Evolutionary conservation across 2,113 vertebrate genomes (phyloP), one percentile per base, ranked within the genome.

Genomic region (Salvator merianae): DNA sequence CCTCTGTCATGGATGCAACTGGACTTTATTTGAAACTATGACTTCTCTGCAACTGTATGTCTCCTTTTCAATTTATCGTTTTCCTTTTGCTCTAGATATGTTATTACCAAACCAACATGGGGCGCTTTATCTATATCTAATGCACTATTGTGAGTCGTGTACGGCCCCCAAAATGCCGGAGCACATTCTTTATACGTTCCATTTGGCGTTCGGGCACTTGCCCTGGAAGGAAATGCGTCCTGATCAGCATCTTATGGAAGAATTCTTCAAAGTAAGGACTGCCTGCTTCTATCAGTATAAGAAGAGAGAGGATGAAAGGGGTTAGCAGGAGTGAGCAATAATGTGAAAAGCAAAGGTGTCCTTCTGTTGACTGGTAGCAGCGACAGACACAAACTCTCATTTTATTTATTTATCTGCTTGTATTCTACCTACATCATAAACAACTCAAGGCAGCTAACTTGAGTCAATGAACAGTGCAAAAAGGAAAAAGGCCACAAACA

Each of bases 201-300:
- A 99, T 86, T 93, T 94, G 2, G 96, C 97, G 32, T 97, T 98
- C 88, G 95, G 43, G 83, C 95, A 87, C 18, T 96, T 99, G 79
- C 97, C 95, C 0, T 99, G 99, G 98, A 97, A 93, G 91, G 97
- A 98, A 79, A 96, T 99, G 91, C 95, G 97, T 88, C 98, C 98
- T 0, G 98, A 99, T 93, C 97, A 96, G 81, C 89, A 94, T 53
- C 97, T 99, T 40, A 99, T 99, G 99, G 97, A 98, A 91, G 97
- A 98, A 82, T 98, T 99, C 89, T 99, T 99, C 87, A 99, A 97
- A 91, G 98, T 99, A 90, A 93, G 95, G 83, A 85, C 0, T 0
- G 10, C 3, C 2, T 16, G 82, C 34, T n/a, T 81, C 1, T 53
- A 86, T 68, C 81, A 68, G 87, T 79, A 59, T 3, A 13, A 38